These are phyloP conservation scores for Procambarus clarkii DNA, from an alignment of 1,140 invertebrate genomes.

Conservation along the genomic window DNA sequence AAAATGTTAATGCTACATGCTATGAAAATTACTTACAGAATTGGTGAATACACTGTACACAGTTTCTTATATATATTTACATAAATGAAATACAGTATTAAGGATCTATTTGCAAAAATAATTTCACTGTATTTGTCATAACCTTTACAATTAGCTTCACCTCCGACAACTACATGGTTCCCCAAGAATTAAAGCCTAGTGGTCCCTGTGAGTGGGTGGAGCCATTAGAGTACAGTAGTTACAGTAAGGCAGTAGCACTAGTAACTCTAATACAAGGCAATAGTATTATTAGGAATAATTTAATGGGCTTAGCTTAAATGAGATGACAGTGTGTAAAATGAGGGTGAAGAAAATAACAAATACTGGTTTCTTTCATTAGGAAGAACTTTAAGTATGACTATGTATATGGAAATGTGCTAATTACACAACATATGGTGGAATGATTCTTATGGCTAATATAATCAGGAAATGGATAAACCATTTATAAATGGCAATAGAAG, in stretches of 20 bases:
- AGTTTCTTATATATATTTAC: not conserved
- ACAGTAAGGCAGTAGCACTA: not conserved
- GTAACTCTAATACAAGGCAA: not conserved
- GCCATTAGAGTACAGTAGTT: not conserved
- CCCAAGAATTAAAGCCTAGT: not conserved
- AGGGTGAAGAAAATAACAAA: not conserved
- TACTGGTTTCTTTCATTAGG: not conserved
- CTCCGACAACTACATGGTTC: not conserved
- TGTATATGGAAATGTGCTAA: not conserved
- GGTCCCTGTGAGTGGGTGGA: not conserved
- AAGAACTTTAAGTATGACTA: too few relatives aligned
- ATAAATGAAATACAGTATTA: not conserved
- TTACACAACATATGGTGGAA: not conserved
- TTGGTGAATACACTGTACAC: not conserved
- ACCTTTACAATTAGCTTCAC: not conserved
- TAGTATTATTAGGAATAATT: not conserved
- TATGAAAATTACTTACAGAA: not conserved
- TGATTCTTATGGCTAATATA: not conserved
- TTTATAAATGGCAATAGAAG: too few relatives aligned
- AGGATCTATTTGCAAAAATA: not conserved
- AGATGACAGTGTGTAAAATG: not conserved
- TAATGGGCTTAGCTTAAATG: not conserved
- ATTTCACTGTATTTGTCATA: not conserved
- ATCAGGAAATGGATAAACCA: not conserved
- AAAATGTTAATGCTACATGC: not conserved